Base-by-base conservation (phyloP, 2,888 invertebrate genomes). In the Mythimna impura region DNA sequence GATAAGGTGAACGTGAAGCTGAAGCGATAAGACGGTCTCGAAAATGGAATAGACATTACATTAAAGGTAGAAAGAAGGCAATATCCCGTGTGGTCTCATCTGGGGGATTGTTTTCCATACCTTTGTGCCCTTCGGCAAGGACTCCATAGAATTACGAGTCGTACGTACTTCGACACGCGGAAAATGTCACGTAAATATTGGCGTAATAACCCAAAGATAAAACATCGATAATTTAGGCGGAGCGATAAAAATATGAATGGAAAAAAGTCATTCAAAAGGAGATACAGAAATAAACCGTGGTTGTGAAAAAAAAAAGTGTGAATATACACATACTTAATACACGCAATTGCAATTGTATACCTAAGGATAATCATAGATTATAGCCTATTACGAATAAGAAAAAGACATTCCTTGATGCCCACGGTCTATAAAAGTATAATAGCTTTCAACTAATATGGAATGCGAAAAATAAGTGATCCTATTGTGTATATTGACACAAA, bases 401-500 rank as follows among this genome's bases (percentile, higher is more conserved):
- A 50, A 17, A 22, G 47, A 61, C 22, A 61, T 61, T 40, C 43
- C 25, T 36, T 70, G 36, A 40, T 17, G 20, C 43, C 34, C 22
- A 22, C 7, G n/a, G 47, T 55, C 17, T 55, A 72, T 60, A 50
- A 76, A 40, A 54, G n/a, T 64, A 64, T 55, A 64, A 55, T 40
- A n/a, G 10, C 14, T 43, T 0, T 34, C 40, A 34, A 80, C 0
- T 40, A 68, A 34, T 34, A 30, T 20, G 52, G 57, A 68, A 70
- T 40, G 40, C 62, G 63, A 64, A 60, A 79, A 73, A 73, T 52
- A 2, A 50, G 14, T 17, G 40, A 57, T 60, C 20, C 58, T 40
- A 69, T 63, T 52, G 22, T 73, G 63, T 73, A 66, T 73, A 73
- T 79, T 66, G 68, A 73, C 34, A 79, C 58, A 73, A 66, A 60